Percentiles rank a stretch among this genome's conserved stretches.
phyloP scores from a whole-genome alignment of 1,140 invertebrate genomes.

The Brachionus rubens region DNA sequence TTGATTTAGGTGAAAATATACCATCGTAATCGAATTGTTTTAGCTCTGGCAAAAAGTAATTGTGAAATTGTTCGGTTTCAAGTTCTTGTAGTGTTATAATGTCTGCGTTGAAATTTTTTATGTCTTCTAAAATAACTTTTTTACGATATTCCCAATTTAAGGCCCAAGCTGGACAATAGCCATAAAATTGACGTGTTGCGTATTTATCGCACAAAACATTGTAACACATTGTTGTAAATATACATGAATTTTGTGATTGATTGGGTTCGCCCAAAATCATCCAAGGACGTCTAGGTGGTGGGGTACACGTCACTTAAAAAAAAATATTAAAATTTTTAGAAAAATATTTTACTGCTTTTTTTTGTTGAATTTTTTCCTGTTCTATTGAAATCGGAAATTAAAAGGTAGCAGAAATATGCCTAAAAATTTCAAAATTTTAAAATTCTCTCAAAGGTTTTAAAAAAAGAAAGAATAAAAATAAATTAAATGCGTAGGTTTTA shows the following conservation, averaged over 20 bases:
- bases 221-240: conserved; percentile 99
- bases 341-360: too few species aligned
- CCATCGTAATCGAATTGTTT: conserved; percentile 89
- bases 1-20: conserved; percentile 96
- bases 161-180: conserved; percentile 94
- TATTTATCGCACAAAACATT: conserved; percentile 99
- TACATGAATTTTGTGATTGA: conserved; percentile 65
- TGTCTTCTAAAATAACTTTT: conserved; percentile 94
- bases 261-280: background rate
- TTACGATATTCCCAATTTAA: conserved; percentile 96
- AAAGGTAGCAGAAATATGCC: too few species aligned
- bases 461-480: too few species aligned
- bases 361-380: too few species aligned
- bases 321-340: conserved; percentile 67
- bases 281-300: conserved; percentile 32
- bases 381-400: too few species aligned
- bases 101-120: conserved; percentile 90
- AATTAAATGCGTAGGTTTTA: too few species aligned
- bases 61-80: conserved; percentile 97
- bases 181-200: conserved; percentile 85
- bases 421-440: too few species aligned
- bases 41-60: conserved; percentile 90
- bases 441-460: too few species aligned
- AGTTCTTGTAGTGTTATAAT: conserved; percentile 95
- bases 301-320: conserved; percentile 62